Conservation (phyloP, 2,797 vertebrate genomes). For the Schizothorax lantsangensis region DNA sequence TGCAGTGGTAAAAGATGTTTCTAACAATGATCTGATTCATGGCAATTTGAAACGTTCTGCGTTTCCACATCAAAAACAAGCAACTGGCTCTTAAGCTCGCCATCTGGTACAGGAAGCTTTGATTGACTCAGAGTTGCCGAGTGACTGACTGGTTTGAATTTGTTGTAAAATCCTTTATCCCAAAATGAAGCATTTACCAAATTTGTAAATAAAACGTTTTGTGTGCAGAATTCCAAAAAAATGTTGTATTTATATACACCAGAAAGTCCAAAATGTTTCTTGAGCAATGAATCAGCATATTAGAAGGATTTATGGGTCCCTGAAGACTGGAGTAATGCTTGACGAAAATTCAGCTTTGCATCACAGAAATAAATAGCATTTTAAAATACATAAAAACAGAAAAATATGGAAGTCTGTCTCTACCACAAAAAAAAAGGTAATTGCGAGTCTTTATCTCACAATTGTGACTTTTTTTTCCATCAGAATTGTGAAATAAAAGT, state of each 20-base stretch:
- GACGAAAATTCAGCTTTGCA: neutral
- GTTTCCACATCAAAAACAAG: slow-evolving; percentile 36
- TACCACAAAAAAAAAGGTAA: neutral
- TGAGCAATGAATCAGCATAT: neutral
- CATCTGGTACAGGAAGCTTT: slow-evolving; percentile 18
- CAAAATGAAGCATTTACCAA: neutral
- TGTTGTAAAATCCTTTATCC: neutral
- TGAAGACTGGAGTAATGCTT: neutral
- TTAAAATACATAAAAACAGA: neutral
- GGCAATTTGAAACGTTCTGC: slow-evolving; percentile 2
- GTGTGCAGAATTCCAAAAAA: neutral
- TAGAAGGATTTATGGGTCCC: neutral
- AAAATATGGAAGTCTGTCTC: neutral
- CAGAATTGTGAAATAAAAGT: too few species aligned
- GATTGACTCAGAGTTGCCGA: neutral
- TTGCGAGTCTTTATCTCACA: too few species aligned
- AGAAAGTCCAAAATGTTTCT: neutral
- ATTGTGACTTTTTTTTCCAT: too few species aligned
- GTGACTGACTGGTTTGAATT: neutral
- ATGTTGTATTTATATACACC: neutral
- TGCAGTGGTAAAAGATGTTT: slow-evolving; percentile 39
- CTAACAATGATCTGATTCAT: slow-evolving; percentile 51
- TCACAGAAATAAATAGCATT: neutral
- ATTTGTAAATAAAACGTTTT: neutral
- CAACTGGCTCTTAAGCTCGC: neutral